phyloP scores from a whole-genome alignment of 1,140 invertebrate genomes.

The Vanessa atalanta region DNA sequence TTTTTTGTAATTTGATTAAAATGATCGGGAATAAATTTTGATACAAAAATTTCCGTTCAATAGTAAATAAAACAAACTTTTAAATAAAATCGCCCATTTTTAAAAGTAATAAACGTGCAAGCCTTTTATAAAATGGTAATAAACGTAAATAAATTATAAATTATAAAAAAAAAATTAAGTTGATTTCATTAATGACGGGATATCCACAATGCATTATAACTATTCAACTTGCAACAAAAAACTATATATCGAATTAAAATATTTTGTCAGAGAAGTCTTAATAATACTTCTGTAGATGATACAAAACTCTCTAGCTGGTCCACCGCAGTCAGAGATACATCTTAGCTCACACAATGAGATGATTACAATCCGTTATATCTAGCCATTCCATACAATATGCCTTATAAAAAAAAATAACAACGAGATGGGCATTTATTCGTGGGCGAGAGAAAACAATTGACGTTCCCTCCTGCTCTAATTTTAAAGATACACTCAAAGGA shows the following conservation, averaged over 20 bases:
- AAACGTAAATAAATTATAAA: too few relatives aligned
- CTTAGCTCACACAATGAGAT: constrained; percentile 76
- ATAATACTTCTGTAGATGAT: not conserved
- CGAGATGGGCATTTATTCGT: constrained; percentile 63
- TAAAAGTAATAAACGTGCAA: too few relatives aligned
- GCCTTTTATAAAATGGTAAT: too few relatives aligned
- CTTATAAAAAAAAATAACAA: constrained; percentile 55
- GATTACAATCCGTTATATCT: constrained; percentile 79
- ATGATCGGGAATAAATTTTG: too few relatives aligned
- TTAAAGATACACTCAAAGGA: constrained; percentile 62
- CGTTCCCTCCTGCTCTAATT: constrained; percentile 76
- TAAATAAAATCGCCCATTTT: too few relatives aligned
- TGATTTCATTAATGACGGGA: too few relatives aligned
- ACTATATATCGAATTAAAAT: not conserved
- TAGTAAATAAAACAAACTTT: too few relatives aligned
- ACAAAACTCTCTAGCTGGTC: constrained; percentile 41
- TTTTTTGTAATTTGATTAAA: too few relatives aligned
- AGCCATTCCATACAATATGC: constrained; percentile 62
- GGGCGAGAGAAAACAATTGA: constrained; percentile 78
- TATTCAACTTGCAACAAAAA: not conserved
- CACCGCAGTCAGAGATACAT: constrained; percentile 54
- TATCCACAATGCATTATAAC: not conserved
- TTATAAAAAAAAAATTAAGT: too few relatives aligned
- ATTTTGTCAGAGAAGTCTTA: not conserved
- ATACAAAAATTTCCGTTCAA: too few relatives aligned